Evolutionary conservation across 2,797 vertebrate species (phyloP).

Genomic region (Molossus alvarezi): DNA sequence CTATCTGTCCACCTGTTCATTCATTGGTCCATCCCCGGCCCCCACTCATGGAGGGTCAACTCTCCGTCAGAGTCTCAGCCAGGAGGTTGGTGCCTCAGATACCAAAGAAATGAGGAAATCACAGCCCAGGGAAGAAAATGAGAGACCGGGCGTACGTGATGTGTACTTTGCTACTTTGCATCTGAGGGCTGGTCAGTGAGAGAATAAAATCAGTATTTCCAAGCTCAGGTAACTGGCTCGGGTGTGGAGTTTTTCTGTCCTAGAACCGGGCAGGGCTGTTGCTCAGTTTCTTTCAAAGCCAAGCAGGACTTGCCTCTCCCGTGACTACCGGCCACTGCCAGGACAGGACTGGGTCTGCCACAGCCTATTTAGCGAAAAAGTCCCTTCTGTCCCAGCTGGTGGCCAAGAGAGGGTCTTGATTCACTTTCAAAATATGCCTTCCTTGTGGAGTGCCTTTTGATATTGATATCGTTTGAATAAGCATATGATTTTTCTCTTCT

Average conservation of each 20-base stretch:
- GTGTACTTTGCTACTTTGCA: background rate
- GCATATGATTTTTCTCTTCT: conserved; percentile 67
- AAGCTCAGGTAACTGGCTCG: background rate
- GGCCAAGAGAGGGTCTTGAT: conserved; percentile 10
- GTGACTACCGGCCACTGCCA: background rate
- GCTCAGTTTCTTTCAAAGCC: conserved; percentile 61
- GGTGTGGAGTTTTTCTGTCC: background rate
- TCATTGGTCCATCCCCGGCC: background rate
- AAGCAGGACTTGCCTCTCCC: background rate
- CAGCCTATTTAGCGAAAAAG: background rate
- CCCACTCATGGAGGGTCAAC: background rate
- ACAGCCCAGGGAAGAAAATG: background rate
- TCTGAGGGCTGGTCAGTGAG: background rate
- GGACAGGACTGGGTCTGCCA: background rate
- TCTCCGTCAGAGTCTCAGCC: background rate
- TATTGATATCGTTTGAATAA: conserved; percentile 68
- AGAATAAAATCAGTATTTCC: background rate
- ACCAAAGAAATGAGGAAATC: background rate
- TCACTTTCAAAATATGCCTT: conserved; percentile 4
- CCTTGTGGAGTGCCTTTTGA: conserved; percentile 36
- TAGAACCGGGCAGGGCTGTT: background rate
- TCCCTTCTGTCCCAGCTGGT: background rate
- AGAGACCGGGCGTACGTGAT: background rate
- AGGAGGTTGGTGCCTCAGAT: background rate
- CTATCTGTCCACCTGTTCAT: background rate